These are phyloP conservation scores for Percopsis transmontana DNA, from an alignment of 2,113 vertebrate genomes.

Conservation along the genomic window DNA sequence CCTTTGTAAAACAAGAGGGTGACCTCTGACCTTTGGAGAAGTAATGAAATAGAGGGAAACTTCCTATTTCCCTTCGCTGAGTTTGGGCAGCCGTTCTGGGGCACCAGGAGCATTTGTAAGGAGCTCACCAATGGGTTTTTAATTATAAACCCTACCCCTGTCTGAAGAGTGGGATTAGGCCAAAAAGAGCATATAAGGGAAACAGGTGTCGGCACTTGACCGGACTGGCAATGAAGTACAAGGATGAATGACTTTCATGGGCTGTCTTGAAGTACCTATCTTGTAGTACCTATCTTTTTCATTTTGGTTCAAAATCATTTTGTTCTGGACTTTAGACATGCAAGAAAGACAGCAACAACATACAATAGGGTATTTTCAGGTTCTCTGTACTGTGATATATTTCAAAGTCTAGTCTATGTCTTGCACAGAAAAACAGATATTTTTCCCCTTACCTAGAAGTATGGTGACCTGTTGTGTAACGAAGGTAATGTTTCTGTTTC, in stretches of 20 bases:
- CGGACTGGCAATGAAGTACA: neutral
- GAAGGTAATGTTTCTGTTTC: constrained; percentile 36
- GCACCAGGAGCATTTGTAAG: constrained; percentile 45
- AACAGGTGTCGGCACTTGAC: constrained; percentile 53
- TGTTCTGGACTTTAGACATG: constrained; percentile 8
- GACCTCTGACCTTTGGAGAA: constrained; percentile 66
- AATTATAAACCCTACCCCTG: constrained; percentile 42
- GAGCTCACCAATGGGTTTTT: constrained; percentile 54
- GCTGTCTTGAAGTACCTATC: neutral
- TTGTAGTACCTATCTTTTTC: neutral
- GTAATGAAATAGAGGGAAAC: constrained; percentile 65
- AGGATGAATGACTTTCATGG: constrained; percentile 11
- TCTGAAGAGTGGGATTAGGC: constrained; percentile 15
- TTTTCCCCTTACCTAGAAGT: neutral
- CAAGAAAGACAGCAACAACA: constrained; percentile 21
- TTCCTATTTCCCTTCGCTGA: constrained; percentile 57
- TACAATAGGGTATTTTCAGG: constrained; percentile 18
- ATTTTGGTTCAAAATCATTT: neutral
- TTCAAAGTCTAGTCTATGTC: constrained; percentile 18
- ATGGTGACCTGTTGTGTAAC: neutral
- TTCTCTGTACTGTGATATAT: constrained; percentile 37
- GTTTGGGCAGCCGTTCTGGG: constrained; percentile 27
- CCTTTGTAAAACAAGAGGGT: constrained; percentile 66
- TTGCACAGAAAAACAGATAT: constrained; percentile 40
- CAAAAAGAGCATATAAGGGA: constrained; percentile 28